Evolutionary conservation across 2,113 vertebrate species (phyloP), one percentile per base, ranked within the genome.

Genomic region (Cyprinodon brontotheroides): DNA sequence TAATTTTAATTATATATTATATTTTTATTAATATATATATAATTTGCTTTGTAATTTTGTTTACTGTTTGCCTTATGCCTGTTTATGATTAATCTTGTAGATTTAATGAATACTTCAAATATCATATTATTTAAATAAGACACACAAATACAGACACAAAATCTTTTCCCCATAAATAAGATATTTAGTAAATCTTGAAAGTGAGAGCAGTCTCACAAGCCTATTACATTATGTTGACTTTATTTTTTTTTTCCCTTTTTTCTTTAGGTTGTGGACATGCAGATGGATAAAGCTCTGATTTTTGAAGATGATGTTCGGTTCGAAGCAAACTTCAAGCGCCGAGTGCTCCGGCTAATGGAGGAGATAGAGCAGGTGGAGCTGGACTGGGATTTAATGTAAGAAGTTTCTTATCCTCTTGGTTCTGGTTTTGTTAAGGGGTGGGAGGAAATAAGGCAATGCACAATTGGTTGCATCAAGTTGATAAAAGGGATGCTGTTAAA

Each of bases 381-480:
- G 47, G 93, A 96, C 20, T 99, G 98, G 98, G 98, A 99, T 85
- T 93, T 99, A 67, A 97, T 99, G 98, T 99, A 93, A 89, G 94
- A 70, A 11, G 3, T 4, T 3, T 29, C 61, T 69, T 53, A 29
- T 4, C 60, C 4, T 8, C 9, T 0, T 38, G 38, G 8, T 50
- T 69, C 1, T 22, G 60, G 17, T 76, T 77, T 60, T 65, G n/a
- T 11, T 15, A 37, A 2, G 17, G 15, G 11, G 11, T 39, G 20
- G 47, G 5, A 57, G 38, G 10, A 40, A 47, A 29, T 43, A 65
- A 45, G 29, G 17, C 71, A 50, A 47, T 5, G 4, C 6, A 22
- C 8, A 57, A 20, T 7, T 20, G n/a, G 7, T 8, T 57, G 50
- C n/a, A 0, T 20, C 7, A 20, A 53, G 17, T 15, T 53, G 17